A percentile compares a stretch with the other conserved stretches of the same genome.
phyloP scores from a whole-genome alignment of 2,888 invertebrate species.

The Toxonevra muliebris region DNA sequence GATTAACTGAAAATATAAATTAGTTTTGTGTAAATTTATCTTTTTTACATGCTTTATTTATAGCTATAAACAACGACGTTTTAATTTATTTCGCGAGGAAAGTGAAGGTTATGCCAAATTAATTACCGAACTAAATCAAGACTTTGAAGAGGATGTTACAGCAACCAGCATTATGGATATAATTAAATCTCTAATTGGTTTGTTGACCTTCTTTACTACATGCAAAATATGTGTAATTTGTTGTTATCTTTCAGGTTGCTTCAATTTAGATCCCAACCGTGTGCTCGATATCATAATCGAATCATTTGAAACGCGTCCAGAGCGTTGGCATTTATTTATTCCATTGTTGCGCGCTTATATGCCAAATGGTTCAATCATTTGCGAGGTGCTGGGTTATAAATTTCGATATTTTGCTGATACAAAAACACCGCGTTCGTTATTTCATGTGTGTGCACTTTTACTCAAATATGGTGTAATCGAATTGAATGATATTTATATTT shows the following conservation, averaged over 20 bases:
- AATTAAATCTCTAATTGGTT: conserved; percentile 93
- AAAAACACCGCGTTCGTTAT: conserved; percentile 82
- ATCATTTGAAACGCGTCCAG: conserved; percentile 90
- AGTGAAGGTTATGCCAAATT: conserved; percentile 99
- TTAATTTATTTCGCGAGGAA: conserved; percentile 98
- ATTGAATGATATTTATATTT: conserved; percentile 88
- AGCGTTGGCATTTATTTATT: conserved; percentile 83
- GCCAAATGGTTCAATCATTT: conserved; percentile 86
- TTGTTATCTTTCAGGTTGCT: conserved; percentile 78
- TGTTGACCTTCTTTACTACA: neutral
- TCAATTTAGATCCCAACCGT: conserved; percentile 98
- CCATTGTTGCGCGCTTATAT: conserved; percentile 87
- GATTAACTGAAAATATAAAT: neutral
- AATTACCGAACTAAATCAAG: conserved; percentile 91
- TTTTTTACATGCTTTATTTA: conserved; percentile 55
- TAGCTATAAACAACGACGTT: conserved; percentile 99
- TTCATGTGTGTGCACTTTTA: conserved; percentile 88
- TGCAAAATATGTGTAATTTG: too few relatives aligned
- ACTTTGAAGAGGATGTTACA: conserved; percentile 66
- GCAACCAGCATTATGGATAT: conserved; percentile 82
- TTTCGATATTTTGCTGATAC: conserved; percentile 74
- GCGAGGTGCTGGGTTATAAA: conserved; percentile 95
- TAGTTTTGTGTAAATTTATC: neutral
- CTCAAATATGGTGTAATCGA: conserved; percentile 87
- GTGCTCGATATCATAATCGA: conserved; percentile 96